Base-by-base conservation (phyloP, 1,140 invertebrate genomes). In the Agrypnia vestita region DNA sequence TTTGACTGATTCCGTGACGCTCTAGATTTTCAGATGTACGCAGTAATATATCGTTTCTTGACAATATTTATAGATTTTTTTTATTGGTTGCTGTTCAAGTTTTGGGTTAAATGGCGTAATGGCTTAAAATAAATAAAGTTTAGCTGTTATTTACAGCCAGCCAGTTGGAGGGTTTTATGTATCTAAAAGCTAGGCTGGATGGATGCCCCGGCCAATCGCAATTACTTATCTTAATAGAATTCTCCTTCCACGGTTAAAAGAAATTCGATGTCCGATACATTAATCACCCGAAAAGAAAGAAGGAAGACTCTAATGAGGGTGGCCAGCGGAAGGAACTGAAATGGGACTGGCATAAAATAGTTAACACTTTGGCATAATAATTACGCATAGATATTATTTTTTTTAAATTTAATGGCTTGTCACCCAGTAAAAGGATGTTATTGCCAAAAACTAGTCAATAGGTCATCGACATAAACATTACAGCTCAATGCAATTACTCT, bases 201-300 rank as follows among this genome's bases (percentile, higher is more conserved):
- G 19, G 61, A 64, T 64, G 19, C 55, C 61, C 35, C 35, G 13
- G 61, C 61, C 61, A 64, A 64, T 64, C 61, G 35, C 61, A 64
- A 64, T 64, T 64, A 64, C 61, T 64, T 64, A 64, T 64, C 61
- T 64, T 64, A 64, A 64, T 64, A 43, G 61, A 64, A 64, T 64
- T 64, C 61, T 64, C 25, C 61, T 35, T 35, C 19, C 13, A 21
- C 55, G 55, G 25, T 35, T 43, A 43, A 64, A 64, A 64, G 61
- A 64, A 64, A 64, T 64, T 64, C 55, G 61, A 35, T 35, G 61
- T 64, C 61, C 19, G 61, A 64, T 64, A 64, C 61, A 64, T 64
- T 64, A 64, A 64, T 64, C 61, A 64, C 19, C 15, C 17, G 15
- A 59, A 59, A 25, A 35, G 0, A n/a, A 35, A 64, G 35, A 13